phyloP scores from a whole-genome alignment of 2,797 vertebrate genomes.

The Typhlichthys subterraneus region DNA sequence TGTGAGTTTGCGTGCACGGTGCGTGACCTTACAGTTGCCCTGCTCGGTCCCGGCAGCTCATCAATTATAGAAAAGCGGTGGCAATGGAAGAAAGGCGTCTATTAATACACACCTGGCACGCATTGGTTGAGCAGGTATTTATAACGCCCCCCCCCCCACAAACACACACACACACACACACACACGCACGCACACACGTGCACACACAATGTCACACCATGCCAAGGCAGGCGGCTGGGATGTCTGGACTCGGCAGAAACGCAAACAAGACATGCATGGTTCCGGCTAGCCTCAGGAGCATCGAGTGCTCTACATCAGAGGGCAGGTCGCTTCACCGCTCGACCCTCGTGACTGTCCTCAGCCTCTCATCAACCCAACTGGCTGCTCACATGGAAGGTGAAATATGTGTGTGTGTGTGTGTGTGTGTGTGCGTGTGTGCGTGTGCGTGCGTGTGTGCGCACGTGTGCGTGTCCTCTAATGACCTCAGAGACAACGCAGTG shows the following conservation, averaged over 20 bases:
- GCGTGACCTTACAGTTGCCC: constrained; percentile 42
- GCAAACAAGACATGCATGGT: constrained; percentile 8
- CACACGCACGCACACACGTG: constrained; percentile 7
- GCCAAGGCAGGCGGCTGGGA: constrained; percentile 35
- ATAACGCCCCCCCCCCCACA: constrained; percentile 14
- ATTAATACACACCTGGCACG: constrained; percentile 72
- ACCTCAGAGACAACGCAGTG: no score
- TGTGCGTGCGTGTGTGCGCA: not conserved
- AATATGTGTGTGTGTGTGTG: not conserved
- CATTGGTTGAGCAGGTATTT: constrained; percentile 60
- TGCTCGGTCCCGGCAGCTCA: constrained; percentile 62
- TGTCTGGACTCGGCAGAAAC: not conserved
- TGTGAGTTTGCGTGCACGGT: constrained; percentile 13
- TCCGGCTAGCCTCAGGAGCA: constrained; percentile 28
- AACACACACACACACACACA: constrained; percentile 10
- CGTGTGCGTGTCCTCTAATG: not conserved
- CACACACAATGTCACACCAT: constrained; percentile 44
- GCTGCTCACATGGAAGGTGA: not conserved
- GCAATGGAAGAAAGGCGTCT: constrained; percentile 59
- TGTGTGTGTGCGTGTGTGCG: not conserved
- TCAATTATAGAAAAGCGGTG: constrained; percentile 72
- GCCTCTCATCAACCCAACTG: not conserved
- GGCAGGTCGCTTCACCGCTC: constrained; percentile 30
- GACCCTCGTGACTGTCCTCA: constrained; percentile 36
- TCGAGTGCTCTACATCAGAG: constrained; percentile 46